Conservation (phyloP, 2,797 vertebrate species). For the Coracias cyanogaster region DNA sequence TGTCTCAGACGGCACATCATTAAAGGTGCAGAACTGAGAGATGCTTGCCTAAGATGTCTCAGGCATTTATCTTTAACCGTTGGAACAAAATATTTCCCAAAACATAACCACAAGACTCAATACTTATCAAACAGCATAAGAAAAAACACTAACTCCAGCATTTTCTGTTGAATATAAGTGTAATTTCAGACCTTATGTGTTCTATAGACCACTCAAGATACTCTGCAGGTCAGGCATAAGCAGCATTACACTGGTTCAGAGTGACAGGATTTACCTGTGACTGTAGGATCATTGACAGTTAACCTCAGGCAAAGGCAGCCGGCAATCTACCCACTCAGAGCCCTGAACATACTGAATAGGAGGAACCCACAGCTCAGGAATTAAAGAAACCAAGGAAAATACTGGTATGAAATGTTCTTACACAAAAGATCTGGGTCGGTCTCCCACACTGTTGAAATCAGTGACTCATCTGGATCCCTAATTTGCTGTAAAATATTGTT, state of each 20-base stretch:
- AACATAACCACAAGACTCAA: not conserved
- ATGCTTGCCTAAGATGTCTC: not conserved
- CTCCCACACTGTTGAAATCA: conserved; percentile 24
- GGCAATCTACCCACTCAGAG: not conserved
- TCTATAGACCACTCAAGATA: not conserved
- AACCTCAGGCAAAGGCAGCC: not conserved
- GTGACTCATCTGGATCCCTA: conserved; percentile 17
- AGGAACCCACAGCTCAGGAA: not conserved
- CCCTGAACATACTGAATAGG: not conserved
- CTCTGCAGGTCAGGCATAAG: not conserved
- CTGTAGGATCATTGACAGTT: not conserved
- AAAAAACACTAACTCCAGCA: not conserved
- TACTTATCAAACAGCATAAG: not conserved
- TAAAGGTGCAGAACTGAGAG: not conserved
- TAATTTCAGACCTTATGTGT: not conserved
- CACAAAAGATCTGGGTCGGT: not conserved
- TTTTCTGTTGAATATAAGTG: not conserved
- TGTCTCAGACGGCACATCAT: not conserved
- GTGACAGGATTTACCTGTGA: not conserved
- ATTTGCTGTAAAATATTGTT: conserved; percentile 3
- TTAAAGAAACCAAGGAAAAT: not conserved
- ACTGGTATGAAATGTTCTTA: not conserved
- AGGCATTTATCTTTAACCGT: not conserved
- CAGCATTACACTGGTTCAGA: not conserved
- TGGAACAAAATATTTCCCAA: not conserved